A percentile compares a stretch with the other conserved stretches of the same genome.
These are phyloP conservation scores for Lepidochrysops patricia DNA, from an alignment of 2,888 invertebrate genomes.

Conservation along the genomic window DNA sequence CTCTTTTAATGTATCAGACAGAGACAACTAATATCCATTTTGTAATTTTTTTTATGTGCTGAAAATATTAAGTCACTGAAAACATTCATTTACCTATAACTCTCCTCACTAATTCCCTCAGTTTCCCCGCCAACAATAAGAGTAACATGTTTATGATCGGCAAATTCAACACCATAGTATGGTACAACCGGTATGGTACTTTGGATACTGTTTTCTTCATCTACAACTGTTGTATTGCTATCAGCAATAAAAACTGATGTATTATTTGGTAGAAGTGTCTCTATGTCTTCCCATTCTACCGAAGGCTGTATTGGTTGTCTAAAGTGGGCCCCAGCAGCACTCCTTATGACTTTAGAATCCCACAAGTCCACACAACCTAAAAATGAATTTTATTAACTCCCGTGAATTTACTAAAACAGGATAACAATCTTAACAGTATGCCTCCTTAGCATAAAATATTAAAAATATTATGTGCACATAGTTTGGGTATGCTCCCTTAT, in stretches of 20 bases:
- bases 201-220: slow-evolving; percentile 26
- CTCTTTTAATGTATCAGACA: no score
- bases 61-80: no score
- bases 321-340: slow-evolving; percentile 91
- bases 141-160: slow-evolving; percentile 69
- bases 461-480: no score
- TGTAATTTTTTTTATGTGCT: no score
- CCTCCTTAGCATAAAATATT: no score
- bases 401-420: no score
- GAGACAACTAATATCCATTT: no score
- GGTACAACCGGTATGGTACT: slow-evolving; percentile 70
- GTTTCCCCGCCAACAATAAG: slow-evolving; percentile 93
- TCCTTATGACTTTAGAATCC: slow-evolving; percentile 90
- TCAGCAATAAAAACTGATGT: slow-evolving; percentile 80
- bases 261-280: slow-evolving; percentile 53
- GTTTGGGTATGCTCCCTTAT: no score
- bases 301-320: slow-evolving; percentile 79
- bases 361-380: slow-evolving; percentile 91
- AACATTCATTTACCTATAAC: slow-evolving; percentile 76
- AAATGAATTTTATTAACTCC: no score
- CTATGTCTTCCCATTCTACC: slow-evolving; percentile 78
- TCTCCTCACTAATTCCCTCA: slow-evolving; percentile 85
- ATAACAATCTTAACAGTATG: no score
- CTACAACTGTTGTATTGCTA: slow-evolving; percentile 58
- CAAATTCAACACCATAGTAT: slow-evolving; percentile 77